Evolutionary conservation across 2,888 invertebrate species (phyloP), one percentile per base, ranked within the genome.

Genomic region (Noctua janthina): DNA sequence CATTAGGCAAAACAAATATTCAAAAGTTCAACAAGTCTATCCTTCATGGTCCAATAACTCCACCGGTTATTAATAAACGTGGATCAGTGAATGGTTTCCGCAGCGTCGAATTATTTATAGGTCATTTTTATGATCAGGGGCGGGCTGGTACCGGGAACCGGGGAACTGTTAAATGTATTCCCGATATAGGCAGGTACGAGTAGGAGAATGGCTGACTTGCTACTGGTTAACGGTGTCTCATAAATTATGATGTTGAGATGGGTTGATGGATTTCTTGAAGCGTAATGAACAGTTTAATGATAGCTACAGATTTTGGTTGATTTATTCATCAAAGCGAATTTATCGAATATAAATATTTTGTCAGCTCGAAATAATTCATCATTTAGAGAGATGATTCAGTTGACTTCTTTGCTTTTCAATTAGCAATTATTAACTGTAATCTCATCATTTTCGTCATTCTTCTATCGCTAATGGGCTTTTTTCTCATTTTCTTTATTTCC

Each of bases 91-190:
- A 87, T 83, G 85, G 90, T 90, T 89, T 91, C 90, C 90, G 90
- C 78, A 79, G 88, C 85, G 83, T 80, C 69, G 86, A 89, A 88
- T 90, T 91, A 92, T 92, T 91, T 92, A 91, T 91, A 92, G 88
- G 82, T 51, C 84, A 89, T 91, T 92, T 90, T 93, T 91, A 93
- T 89, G 90, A 90, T 77, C 82, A 77, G 76, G 73, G 76, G 81
- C 80, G 83, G 74, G 74, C 79, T 81, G 75, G 73, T 74, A 74
- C 70, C 59, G 70, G 49, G 82, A 83, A 84, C 74, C 54, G 66
- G 49, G 23, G 51, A 81, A 62, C 80, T 68, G 84, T 87, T 80
- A 84, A 86, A 85, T 79, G 11, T 82, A 83, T 83, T 82, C 89
- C 82, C 56, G 71, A 81, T 85, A 85, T 74, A 81, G 78, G 70